Conservation (phyloP, 2,888 invertebrate genomes). For the Agrochola lychnidis region DNA sequence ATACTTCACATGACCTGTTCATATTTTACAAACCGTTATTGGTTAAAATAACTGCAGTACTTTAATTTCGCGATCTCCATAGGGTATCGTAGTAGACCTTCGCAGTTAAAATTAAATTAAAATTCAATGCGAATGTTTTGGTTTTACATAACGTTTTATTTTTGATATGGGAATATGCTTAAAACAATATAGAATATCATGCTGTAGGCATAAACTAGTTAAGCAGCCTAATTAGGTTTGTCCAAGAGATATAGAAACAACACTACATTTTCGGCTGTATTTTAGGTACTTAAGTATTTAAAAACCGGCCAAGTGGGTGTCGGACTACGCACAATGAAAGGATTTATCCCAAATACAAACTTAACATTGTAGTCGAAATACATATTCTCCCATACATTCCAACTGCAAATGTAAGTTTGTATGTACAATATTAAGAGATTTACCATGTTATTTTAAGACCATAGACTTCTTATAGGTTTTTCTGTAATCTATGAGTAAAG, state of each 20-base stretch:
- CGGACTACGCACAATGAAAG: too few relatives aligned
- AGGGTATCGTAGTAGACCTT: not conserved
- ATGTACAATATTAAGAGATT: too few relatives aligned
- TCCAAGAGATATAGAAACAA: not conserved
- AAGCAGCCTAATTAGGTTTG: not conserved
- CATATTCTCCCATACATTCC: too few relatives aligned
- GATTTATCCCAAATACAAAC: too few relatives aligned
- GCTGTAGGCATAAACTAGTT: not conserved
- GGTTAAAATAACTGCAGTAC: constrained; percentile 24
- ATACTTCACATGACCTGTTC: constrained; percentile 22
- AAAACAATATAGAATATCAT: not conserved
- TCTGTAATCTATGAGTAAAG: too few relatives aligned
- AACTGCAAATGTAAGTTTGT: too few relatives aligned
- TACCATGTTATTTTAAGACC: too few relatives aligned
- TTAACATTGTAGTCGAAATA: too few relatives aligned
- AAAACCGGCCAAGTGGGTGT: not conserved
- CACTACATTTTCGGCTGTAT: not conserved
- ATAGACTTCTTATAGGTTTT: too few relatives aligned
- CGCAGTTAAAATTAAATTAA: constrained; percentile 24
- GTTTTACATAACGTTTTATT: constrained; percentile 21
- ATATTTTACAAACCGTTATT: constrained; percentile 23
- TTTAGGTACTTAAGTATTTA: not conserved
- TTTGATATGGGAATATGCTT: constrained; percentile 1
- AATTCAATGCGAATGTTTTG: constrained; percentile 26
- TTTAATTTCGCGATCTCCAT: constrained; percentile 13